A percentile compares a stretch with the other conserved stretches of the same genome.
Conservation (phyloP, 2,888 invertebrate genomes). For the Allygus modestus region DNA sequence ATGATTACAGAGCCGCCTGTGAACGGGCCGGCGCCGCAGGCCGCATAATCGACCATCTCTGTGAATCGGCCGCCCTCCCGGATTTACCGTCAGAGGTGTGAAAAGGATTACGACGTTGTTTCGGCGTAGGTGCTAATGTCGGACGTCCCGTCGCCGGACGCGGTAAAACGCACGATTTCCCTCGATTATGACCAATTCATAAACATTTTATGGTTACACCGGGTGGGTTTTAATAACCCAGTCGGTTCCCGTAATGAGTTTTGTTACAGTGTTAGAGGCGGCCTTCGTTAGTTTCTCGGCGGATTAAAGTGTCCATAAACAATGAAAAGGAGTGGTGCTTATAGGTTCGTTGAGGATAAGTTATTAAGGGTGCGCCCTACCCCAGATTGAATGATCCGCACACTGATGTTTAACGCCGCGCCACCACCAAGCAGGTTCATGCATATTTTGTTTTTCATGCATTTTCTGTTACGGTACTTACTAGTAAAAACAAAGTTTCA, state of each 20-base stretch:
- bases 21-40: constrained; percentile 29
- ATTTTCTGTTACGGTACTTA: no score
- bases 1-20: constrained; percentile 28
- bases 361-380: no score
- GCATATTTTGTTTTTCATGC: no score
- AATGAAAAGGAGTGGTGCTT: background rate
- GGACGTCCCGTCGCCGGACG: background rate
- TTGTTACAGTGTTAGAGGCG: background rate
- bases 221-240: constrained; percentile 27
- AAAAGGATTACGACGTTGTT: constrained; percentile 18
- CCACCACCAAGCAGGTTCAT: no score
- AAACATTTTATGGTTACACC: background rate
- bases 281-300: constrained; percentile 17
- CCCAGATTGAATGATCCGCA: no score
- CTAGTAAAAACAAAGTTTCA: no score
- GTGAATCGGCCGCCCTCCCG: constrained; percentile 24
- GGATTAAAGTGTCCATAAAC: background rate
- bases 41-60: background rate
- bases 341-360: no score
- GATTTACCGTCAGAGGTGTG: constrained; percentile 13
- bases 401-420: no score
- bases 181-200: constrained; percentile 28
- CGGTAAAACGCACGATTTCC: background rate
- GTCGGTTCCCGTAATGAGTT: background rate
- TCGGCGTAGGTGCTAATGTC: constrained; percentile 31